Evolutionary conservation across 2,888 invertebrate genomes (phyloP), one percentile per base, ranked within the genome.

Genomic region (Chesias legatella): DNA sequence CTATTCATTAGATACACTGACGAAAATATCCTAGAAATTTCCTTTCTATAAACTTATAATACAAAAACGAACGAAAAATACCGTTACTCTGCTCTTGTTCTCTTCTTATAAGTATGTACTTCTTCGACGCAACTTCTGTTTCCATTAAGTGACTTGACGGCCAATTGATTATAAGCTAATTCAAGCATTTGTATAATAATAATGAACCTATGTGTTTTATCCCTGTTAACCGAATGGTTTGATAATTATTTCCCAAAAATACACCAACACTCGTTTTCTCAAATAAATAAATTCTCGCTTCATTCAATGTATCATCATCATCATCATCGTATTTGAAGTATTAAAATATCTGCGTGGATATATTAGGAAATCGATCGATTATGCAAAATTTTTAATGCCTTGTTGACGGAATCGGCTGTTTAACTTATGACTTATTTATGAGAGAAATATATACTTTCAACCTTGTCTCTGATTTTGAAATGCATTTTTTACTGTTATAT

Each of bases 321-420:
- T n/a, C n/a, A n/a, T n/a, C n/a, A n/a, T n/a, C n/a, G n/a, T n/a
- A 51, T 33, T 8, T 13, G 8, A 23, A 10, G 8, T 3, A 22
- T 6, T 5, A 1, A 1, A 7, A 32, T 24, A 6, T 17, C 13
- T 17, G 9, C 8, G 13, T 25, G 7, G 20, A 33, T 33, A 10
- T 17, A 17, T 48, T 44, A 38, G 33, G 33, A 50, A 47, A 60
- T 51, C 35, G 28, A 36, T 34, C 27, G 37, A 49, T 47, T 52
- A 52, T 48, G 48, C 30, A 27, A 42, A 42, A 48, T 49, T 45
- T 36, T 29, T 36, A 46, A 33, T 33, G 26, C 17, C 20, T 26
- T 43, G 41, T 41, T 43, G 41, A 32, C 32, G 10, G 41, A 10
- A 40, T 41, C 33, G 25, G 26, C 26, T 26, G 25, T 33, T 17